Conservation (phyloP, 2,113 vertebrate species). For the Agelaius tricolor region DNA sequence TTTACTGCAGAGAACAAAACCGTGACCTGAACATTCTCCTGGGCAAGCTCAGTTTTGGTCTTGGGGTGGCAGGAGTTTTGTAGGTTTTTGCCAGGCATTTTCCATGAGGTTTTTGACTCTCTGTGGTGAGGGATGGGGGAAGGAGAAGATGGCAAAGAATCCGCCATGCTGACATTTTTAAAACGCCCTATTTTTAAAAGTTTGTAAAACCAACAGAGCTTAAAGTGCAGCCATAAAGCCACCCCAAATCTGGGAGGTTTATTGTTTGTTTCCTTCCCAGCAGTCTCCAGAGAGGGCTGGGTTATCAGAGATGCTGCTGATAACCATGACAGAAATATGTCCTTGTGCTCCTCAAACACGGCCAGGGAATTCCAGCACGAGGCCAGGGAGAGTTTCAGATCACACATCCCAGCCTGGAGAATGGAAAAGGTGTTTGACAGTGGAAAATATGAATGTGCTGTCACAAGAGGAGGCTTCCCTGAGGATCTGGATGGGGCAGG, state of each 20-base stretch:
- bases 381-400: background rate
- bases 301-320: conserved; percentile 65
- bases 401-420: background rate
- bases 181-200: conserved; percentile 13
- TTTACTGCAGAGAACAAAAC: background rate
- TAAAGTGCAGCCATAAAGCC: conserved; percentile 58
- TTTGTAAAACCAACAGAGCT: conserved; percentile 67
- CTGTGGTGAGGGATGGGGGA: background rate
- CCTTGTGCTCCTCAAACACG: conserved; percentile 22
- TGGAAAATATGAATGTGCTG: background rate
- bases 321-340: conserved; percentile 60
- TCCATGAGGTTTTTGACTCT: background rate
- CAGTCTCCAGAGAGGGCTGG: conserved; percentile 32
- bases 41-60: background rate
- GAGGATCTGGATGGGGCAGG: background rate
- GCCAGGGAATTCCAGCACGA: background rate
- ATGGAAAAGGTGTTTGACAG: background rate
- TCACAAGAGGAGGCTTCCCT: background rate
- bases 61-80: background rate
- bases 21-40: background rate
- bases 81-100: background rate
- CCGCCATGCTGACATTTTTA: background rate
- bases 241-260: conserved; percentile 63
- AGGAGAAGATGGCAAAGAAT: background rate
- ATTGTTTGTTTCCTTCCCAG: conserved; percentile 66